Evolutionary conservation across 2,797 vertebrate genomes (phyloP), one percentile per base, ranked within the genome.

Genomic region (Leptoclinus maculatus): DNA sequence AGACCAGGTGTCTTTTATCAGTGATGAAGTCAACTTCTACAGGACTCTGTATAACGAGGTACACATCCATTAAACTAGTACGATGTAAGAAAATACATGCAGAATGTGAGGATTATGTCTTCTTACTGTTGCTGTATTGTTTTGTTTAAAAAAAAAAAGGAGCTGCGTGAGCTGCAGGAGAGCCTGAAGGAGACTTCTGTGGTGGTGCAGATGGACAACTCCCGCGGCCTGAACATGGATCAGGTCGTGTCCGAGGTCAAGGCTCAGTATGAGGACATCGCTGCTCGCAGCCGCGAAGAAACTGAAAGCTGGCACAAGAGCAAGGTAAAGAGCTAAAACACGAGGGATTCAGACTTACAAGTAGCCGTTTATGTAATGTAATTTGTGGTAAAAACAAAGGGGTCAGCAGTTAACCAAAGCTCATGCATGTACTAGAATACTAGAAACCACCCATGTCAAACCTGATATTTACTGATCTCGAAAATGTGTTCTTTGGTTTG

Each of bases 181-280:
- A 95, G 90, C 82, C 17, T 96, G 85, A 93, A 83, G 2, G 74
- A 92, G 21, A 93, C 84, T 2, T 95, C 92, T 0, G 94, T 96
- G 79, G 92, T 96, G 81, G 85, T 97, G 75, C 89, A 96, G 86
- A 96, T 97, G 92, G 95, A 97, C 85, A 97, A 97, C 84, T 92
- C 91, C 63, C 89, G 95, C 1, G 53, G 27, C 25, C 89, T 96
- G 67, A 88, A 97, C 88, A 91, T 97, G 90, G 90, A 93, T 0
- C 83, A 93, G 65, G 89, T 95, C 21, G 78, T 96, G 1, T 38
- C 90, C 0, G 93, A 95, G 2, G 92, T 96, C 23, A 94, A 90
- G 5, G 86, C 89, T 53, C 93, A 94, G 62, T 96, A 96, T 0
- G 93, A 96, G 66, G 91, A 90, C 3, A 88, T 96, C 0, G 84